Evolutionary conservation across 2,888 invertebrate genomes (phyloP), one percentile per base, ranked within the genome.

Genomic region (Gerosis bhagava): DNA sequence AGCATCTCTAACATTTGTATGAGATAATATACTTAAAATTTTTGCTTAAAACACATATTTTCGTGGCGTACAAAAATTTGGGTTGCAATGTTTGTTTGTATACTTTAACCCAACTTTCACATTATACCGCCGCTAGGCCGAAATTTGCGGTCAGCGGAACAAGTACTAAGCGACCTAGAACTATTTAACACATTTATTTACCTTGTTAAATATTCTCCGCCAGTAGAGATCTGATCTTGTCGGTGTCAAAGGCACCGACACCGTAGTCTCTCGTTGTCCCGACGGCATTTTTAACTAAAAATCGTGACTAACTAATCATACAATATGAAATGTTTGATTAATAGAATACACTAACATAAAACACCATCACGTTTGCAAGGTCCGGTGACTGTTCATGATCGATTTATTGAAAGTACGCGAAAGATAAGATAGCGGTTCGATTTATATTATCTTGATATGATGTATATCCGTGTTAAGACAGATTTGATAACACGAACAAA

Each of bases 131-230:
- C 8, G 25, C 26, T 26, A 15, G 29, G 12, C 24, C 29, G 28
- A 31, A 45, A 31, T 25, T 7, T 16, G 24, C 24, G 22, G 13
- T 17, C 22, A 28, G 21, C 19, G 17, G 16, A 13, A 13, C 8
- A 16, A 8, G 11, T n/a, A 26, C 19, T 8, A n/a, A n/a, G n/a
- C n/a, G n/a, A 12, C 10, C 31, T 31, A 28, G 8, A 7, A 12
- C 19, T 3, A n/a, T 5, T 5, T 15, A 4, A 21, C 12, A 8
- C 10, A 13, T 21, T 25, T 26, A 54, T 51, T 52, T 77, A 90
- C 90, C 81, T 89, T 90, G 56, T 83, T 79, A 60, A 90, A 90
- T 58, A 90, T 79, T 60, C 80, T 70, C 45, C 82, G 72, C 90
- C 90, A 90, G 60, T 90, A 89, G 42, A 83, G 69, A 68, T 88